A percentile compares a stretch with the other conserved stretches of the same genome.
Evolutionary conservation across 2,888 invertebrate species (phyloP).

Genomic region (Eilema depressum): DNA sequence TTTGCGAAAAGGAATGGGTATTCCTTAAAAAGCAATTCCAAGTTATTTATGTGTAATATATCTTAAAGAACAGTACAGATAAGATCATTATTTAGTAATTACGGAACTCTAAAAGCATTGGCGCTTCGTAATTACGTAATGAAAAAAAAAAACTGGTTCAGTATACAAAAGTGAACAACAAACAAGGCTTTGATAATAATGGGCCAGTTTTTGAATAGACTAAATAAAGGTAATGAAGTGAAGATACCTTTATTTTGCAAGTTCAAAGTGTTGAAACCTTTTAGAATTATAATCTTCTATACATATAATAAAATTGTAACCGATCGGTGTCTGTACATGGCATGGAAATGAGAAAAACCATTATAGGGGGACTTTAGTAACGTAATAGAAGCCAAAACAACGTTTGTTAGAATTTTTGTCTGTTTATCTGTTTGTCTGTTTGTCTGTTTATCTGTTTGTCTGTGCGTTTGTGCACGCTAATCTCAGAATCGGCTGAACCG

Average conservation of each 20-base stretch:
- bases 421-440: too few species aligned
- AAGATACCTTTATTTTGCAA: conserved; percentile 3
- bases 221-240: conserved; percentile 14
- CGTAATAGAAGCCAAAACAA: too few species aligned
- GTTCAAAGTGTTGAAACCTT: conserved; percentile 1
- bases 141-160: conserved; percentile 15
- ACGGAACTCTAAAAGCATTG: conserved; percentile 10
- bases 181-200: conserved; percentile 32
- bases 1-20: background rate
- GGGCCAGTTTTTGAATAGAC: background rate
- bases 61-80: conserved; percentile 7
- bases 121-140: conserved; percentile 1
- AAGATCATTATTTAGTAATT: conserved; percentile 19
- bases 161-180: conserved; percentile 16
- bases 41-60: conserved; percentile 12
- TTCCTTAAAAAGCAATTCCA: conserved; percentile 1
- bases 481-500: too few species aligned
- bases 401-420: too few species aligned
- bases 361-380: too few species aligned
- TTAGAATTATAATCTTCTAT: background rate
- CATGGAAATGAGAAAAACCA: too few species aligned
- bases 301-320: background rate
- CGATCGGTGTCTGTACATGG: too few species aligned
- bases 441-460: too few species aligned
- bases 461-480: too few species aligned